Evolutionary conservation across 2,888 invertebrate genomes (phyloP).

Genomic region (Andrena marginata): DNA sequence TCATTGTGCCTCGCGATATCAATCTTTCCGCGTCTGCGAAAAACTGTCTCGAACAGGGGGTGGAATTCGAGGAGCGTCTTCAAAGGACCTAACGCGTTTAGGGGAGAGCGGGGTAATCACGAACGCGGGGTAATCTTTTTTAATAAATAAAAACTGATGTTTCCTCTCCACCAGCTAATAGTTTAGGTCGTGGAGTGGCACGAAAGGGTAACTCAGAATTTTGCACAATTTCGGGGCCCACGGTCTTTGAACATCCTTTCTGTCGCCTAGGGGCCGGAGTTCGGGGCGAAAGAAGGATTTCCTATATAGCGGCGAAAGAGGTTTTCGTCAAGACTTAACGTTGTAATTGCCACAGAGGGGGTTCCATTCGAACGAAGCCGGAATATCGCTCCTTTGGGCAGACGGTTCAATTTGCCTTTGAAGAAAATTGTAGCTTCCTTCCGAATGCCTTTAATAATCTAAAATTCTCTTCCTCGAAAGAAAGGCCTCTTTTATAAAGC

Average conservation of each 20-base stretch:
- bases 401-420: neutral
- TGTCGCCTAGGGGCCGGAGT: neutral
- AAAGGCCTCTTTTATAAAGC: too few species aligned
- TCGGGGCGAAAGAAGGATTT: neutral
- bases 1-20: constrained; percentile 52
- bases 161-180: too few species aligned
- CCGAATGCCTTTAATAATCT: too few species aligned
- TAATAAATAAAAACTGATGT: too few species aligned
- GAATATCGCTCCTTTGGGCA: neutral
- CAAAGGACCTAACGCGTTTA: neutral
- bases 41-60: constrained; percentile 4
- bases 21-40: constrained; percentile 36
- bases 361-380: constrained; percentile 1
- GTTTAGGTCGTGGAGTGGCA: too few species aligned
- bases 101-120: too few species aligned
- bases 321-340: constrained; percentile 27
- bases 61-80: constrained; percentile 5
- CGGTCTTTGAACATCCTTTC: neutral
- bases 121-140: too few species aligned
- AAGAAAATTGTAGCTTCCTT: neutral
- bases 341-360: constrained; percentile 8
- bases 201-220: neutral
- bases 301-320: neutral
- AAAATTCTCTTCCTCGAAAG: too few species aligned
- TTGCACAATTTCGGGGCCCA: neutral